Evolutionary conservation across 2,888 invertebrate species (phyloP).

Genomic region (Glaucopsyche alexis): DNA sequence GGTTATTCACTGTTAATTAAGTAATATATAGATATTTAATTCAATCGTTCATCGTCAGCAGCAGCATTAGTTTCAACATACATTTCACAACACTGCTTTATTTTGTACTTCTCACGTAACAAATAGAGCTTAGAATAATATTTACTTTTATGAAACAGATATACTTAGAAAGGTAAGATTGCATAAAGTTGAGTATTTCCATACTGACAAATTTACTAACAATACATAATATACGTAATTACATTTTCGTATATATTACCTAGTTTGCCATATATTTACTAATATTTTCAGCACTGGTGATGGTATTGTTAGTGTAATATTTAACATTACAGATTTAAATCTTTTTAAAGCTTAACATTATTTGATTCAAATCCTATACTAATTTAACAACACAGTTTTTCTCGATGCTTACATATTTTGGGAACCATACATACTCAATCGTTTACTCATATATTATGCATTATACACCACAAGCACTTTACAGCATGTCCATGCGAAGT

Average conservation of each 20-base stretch:
- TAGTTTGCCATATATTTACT: neutral
- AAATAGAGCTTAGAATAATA: conserved; percentile 13
- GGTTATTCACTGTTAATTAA: too few relatives aligned
- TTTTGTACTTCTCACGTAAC: neutral
- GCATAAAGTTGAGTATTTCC: neutral
- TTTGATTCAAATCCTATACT: neutral
- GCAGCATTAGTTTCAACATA: neutral
- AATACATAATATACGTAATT: neutral
- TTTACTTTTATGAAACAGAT: neutral
- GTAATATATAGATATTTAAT: too few relatives aligned
- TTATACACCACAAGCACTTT: neutral
- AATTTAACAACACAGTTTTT: neutral
- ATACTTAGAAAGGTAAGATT: conserved; percentile 20
- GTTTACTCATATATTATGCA: conserved; percentile 5
- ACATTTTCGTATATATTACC: neutral
- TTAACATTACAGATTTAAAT: neutral
- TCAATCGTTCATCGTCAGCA: neutral
- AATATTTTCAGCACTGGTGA: conserved; percentile 7
- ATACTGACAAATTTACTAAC: neutral
- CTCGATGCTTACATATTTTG: neutral
- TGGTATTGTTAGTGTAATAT: neutral
- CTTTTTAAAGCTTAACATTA: neutral
- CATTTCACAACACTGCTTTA: conserved; percentile 15
- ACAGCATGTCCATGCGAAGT: neutral
- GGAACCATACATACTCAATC: neutral